Percentiles rank a stretch among this genome's conserved stretches.
Evolutionary conservation across 2,113 vertebrate genomes (phyloP).

Genomic region (Solea solea): DNA sequence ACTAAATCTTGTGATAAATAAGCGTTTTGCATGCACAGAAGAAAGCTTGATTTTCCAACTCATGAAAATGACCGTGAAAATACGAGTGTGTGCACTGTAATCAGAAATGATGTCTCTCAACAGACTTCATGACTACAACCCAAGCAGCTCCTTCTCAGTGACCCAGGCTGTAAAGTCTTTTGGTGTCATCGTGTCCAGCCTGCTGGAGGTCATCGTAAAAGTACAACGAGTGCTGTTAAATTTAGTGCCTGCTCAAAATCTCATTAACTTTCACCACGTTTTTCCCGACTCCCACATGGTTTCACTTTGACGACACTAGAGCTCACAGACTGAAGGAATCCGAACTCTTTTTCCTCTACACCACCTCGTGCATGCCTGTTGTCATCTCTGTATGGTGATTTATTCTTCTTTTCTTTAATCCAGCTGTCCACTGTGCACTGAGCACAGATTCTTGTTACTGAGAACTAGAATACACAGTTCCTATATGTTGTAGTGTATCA

Average conservation of each 20-base stretch:
- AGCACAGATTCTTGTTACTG: not conserved
- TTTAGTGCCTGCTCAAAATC: slow-evolving; percentile 50
- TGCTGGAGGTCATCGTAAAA: slow-evolving; percentile 48
- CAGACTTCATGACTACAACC: not conserved
- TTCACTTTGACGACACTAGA: slow-evolving; percentile 21
- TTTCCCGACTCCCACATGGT: slow-evolving; percentile 32
- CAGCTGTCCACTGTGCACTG: not conserved
- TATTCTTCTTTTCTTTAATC: slow-evolving; percentile 5
- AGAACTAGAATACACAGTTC: not conserved
- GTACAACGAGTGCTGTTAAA: slow-evolving; percentile 36
- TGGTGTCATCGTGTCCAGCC: slow-evolving; percentile 38
- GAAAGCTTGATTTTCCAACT: no score
- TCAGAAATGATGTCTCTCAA: not conserved
- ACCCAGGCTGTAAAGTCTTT: slow-evolving; percentile 52
- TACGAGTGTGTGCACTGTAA: no score
- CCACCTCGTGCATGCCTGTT: not conserved
- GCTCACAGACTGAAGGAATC: slow-evolving; percentile 4
- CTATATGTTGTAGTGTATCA: not conserved
- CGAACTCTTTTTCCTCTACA: not conserved
- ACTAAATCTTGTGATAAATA: no score
- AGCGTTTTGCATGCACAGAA: no score
- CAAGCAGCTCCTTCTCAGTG: slow-evolving; percentile 7
- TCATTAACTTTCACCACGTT: slow-evolving; percentile 38
- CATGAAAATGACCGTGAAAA: no score
- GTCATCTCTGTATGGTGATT: slow-evolving; percentile 22